phyloP scores from a whole-genome alignment of 2,888 invertebrate genomes.

The Anaspis maculata region DNA sequence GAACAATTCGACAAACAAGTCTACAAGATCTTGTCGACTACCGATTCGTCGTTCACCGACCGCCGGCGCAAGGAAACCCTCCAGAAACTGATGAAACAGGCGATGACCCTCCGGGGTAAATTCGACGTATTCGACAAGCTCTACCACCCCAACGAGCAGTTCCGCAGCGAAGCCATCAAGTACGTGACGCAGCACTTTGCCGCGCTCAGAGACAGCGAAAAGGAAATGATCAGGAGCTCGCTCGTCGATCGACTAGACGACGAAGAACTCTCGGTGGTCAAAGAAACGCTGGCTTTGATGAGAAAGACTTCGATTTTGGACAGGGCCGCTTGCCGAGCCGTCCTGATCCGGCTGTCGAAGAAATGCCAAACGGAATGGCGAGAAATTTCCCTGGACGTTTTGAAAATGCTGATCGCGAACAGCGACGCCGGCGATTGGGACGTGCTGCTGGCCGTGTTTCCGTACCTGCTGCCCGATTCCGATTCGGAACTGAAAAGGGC shows the following conservation, averaged over 20 bases:
- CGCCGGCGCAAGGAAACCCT: slow-evolving; percentile 23
- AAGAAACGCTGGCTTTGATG: slow-evolving; percentile 45
- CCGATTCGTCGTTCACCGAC: slow-evolving; percentile 13
- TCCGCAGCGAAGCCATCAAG: slow-evolving; percentile 60
- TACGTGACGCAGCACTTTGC: slow-evolving; percentile 51
- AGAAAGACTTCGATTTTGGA: slow-evolving; percentile 19
- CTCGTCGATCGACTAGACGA: slow-evolving; percentile 60
- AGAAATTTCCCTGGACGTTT: slow-evolving; percentile 28
- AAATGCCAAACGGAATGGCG: slow-evolving; percentile 43
- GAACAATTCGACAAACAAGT: slow-evolving; percentile 60
- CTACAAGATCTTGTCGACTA: slow-evolving; percentile 46
- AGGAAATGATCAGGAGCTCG: slow-evolving; percentile 55
- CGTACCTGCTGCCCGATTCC: slow-evolving; percentile 53
- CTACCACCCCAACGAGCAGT: slow-evolving; percentile 59
- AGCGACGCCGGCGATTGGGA: slow-evolving; percentile 44
- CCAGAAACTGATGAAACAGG: slow-evolving; percentile 27
- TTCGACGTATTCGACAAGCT: slow-evolving; percentile 57
- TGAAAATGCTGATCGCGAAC: slow-evolving; percentile 22
- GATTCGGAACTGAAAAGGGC: slow-evolving; percentile 39
- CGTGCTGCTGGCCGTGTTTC: slow-evolving; percentile 51
- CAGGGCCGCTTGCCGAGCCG: slow-evolving; percentile 37
- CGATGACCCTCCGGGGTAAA: slow-evolving; percentile 22
- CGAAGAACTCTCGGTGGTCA: slow-evolving; percentile 55
- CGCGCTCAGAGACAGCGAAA: slow-evolving; percentile 45
- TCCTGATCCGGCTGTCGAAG: slow-evolving; percentile 46